phyloP scores from a whole-genome alignment of 1,140 invertebrate genomes.

The Drosophila quadrilineata region DNA sequence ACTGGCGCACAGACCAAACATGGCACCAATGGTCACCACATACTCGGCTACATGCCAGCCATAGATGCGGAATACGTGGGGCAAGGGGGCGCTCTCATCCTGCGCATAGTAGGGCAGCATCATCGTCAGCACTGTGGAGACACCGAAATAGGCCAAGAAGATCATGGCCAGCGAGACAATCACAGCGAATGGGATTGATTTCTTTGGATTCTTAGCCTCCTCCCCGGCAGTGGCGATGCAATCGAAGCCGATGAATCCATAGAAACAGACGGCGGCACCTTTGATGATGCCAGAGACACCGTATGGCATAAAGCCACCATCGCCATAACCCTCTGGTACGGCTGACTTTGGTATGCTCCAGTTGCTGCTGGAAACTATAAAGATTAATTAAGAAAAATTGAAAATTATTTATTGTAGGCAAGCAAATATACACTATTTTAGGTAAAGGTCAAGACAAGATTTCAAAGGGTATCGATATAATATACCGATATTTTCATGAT shows the following conservation, averaged over 20 bases:
- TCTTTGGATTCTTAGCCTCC: slow-evolving; percentile 94
- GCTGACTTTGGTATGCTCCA: slow-evolving; percentile 86
- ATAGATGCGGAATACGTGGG: slow-evolving; percentile 86
- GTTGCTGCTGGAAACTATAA: slow-evolving; percentile 82
- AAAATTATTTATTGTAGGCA: no score
- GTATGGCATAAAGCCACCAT: slow-evolving; percentile 91
- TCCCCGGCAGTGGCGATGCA: slow-evolving; percentile 92
- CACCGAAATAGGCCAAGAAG: slow-evolving; percentile 93
- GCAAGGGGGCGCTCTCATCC: slow-evolving; percentile 87
- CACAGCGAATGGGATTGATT: slow-evolving; percentile 94
- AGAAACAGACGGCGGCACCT: slow-evolving; percentile 94
- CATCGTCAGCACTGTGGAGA: slow-evolving; percentile 92
- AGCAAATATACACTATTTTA: no score
- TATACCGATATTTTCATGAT: no score
- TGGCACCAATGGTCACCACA: slow-evolving; percentile 88
- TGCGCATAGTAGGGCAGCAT: slow-evolving; percentile 94
- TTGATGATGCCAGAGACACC: slow-evolving; percentile 89
- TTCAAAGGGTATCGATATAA: no score
- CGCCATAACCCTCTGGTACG: slow-evolving; percentile 84
- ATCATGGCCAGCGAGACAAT: slow-evolving; percentile 90
- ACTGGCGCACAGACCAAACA: slow-evolving; percentile 88
- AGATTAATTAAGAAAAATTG: not conserved
- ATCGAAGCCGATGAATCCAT: slow-evolving; percentile 95
- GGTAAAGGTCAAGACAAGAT: no score
- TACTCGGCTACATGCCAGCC: slow-evolving; percentile 88